These are phyloP conservation scores for Amorpha juglandis DNA, from an alignment of 2,888 invertebrate species.

Conservation along the genomic window DNA sequence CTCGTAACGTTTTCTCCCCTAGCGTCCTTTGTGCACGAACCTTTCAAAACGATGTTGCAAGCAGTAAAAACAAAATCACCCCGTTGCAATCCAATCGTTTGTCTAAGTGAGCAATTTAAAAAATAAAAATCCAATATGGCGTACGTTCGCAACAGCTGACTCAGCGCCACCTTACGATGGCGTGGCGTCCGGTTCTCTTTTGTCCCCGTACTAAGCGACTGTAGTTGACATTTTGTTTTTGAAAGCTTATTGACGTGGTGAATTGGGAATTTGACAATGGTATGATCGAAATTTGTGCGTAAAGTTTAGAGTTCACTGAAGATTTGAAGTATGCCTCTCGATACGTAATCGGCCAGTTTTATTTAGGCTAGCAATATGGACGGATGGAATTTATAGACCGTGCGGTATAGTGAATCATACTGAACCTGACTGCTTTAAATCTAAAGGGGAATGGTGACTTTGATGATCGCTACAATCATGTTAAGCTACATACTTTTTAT, in stretches of 20 bases:
- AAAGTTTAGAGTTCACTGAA: background rate
- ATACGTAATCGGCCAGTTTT: background rate
- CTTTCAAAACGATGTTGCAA: conserved; percentile 24
- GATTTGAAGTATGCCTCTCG: conserved; percentile 7
- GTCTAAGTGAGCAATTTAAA: conserved; percentile 63
- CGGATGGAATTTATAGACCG: too few species aligned
- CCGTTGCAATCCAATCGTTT: conserved; percentile 51
- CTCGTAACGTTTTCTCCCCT: conserved; percentile 2
- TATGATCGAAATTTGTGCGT: conserved; percentile 1
- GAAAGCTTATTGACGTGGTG: conserved; percentile 41
- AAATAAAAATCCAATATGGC: conserved; percentile 71
- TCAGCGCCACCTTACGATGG: conserved; percentile 70
- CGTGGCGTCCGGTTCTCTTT: conserved; percentile 41
- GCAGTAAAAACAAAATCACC: conserved; percentile 26
- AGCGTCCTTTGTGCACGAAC: conserved; percentile 34
- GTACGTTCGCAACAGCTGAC: conserved; percentile 69
- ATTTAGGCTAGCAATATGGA: background rate
- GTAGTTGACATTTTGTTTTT: conserved; percentile 52
- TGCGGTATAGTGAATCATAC: too few species aligned
- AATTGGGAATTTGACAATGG: conserved; percentile 23
- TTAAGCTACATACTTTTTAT: background rate
- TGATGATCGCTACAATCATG: background rate
- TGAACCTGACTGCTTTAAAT: too few species aligned
- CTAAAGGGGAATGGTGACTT: too few species aligned
- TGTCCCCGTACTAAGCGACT: conserved; percentile 53